Base-by-base conservation (phyloP, 2,888 invertebrate species). In the Coelinius sp. region DNA sequence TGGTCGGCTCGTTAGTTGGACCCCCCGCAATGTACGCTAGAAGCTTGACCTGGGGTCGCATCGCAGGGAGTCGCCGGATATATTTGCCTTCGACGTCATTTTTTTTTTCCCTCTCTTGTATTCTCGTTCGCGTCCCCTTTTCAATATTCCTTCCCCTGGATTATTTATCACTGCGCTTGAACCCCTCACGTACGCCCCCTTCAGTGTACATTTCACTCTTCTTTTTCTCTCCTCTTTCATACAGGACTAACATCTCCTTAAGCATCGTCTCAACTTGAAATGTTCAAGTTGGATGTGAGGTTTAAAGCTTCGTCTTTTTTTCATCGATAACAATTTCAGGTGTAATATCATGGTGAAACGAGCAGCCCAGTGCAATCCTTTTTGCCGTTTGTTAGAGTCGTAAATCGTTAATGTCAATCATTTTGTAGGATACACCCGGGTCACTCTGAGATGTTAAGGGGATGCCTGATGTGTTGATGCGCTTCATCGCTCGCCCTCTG, bases 1-100 rank as follows among this genome's bases (percentile, higher is more conserved):
- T 84, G 85, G 83, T 75, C 79, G 78, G 84, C 86, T 87, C 87
- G 87, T 87, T 87, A 87, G 84, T 83, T 79, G 81, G 73, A 71
- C 87, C 85, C 86, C 87, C 87, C 82, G 85, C 81, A 79, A 84
- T 75, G 82, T 78, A 81, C 77, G 79, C 83, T 81, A 83, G 83
- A 80, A 84, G 86, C 86, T 87, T 85, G 72, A 73, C 81, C 76
- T 78, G 81, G 78, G 86, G 85, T 85, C 84, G 82, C 86, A 70
- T 84, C 77, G 83, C 85, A 82, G 87, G 87, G 86, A 83, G 86
- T 83, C 86, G 73, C 71, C 77, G 73, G 71, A 66, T 71, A 80
- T 84, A 85, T 86, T 85, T 85, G 83, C 86, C 81, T 84, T 83
- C 79, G 79, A 79, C 78, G 69, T 71, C 65, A 73, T 71, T 71